Evolutionary conservation across 2,888 invertebrate genomes (phyloP).

Genomic region (Ryuthela nishihirai): DNA sequence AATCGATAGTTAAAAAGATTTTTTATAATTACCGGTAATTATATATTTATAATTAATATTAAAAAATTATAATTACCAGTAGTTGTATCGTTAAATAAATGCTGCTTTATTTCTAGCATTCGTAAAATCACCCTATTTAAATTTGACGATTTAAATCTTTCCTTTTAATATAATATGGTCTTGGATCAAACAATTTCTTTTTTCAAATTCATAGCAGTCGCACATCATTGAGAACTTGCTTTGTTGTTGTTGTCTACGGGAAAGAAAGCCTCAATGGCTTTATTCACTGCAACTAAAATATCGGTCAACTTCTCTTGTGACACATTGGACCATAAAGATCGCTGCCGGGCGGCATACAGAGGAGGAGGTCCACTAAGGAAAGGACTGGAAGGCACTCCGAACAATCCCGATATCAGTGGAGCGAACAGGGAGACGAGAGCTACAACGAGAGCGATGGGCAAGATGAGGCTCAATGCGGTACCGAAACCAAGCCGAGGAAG

Average conservation of each 20-base stretch:
- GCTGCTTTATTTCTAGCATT: too few species aligned
- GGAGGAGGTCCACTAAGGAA: constrained; percentile 10
- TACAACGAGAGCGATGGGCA: constrained; percentile 26
- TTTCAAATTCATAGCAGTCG: not conserved
- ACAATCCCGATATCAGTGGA: constrained; percentile 26
- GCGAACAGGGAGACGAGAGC: constrained; percentile 26
- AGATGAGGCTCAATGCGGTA: constrained; percentile 25
- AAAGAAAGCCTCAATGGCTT: constrained; percentile 27
- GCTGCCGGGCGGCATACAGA: constrained; percentile 21
- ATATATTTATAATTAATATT: too few species aligned
- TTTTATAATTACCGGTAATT: too few species aligned
- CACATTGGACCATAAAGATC: constrained; percentile 22
- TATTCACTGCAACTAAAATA: constrained; percentile 19
- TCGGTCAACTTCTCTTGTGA: constrained; percentile 22
- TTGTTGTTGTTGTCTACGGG: constrained; percentile 6
- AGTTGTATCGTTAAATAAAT: too few species aligned
- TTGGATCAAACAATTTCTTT: too few species aligned
- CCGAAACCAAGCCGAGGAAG: constrained; percentile 23
- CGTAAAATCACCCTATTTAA: too few species aligned
- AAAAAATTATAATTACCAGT: too few species aligned
- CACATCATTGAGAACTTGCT: constrained; percentile 1
- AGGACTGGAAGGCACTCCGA: constrained; percentile 17
- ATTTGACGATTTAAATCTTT: too few species aligned
- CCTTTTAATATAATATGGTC: too few species aligned
- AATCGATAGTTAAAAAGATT: too few species aligned